Evolutionary conservation across 37 sponge, comb jelly and placozoan genomes (phyloP).

Genomic region (Hormiphora californensis): DNA sequence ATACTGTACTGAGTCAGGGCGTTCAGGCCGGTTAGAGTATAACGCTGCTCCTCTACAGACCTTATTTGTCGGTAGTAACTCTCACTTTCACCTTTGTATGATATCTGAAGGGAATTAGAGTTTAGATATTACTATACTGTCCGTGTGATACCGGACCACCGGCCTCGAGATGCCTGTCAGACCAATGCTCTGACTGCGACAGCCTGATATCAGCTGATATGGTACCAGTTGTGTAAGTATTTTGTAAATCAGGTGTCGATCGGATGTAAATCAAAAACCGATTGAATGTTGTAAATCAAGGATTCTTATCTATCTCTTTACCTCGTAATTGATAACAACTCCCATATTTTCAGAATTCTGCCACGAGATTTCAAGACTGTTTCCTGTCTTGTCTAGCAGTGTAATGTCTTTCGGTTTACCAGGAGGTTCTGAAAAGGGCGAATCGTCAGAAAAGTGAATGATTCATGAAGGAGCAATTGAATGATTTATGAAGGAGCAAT

Average conservation of each 20-base stretch:
- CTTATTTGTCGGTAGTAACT: not conserved
- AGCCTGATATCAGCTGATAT: too few species aligned
- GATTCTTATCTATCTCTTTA: not conserved
- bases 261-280: too few species aligned
- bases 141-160: too few species aligned
- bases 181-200: too few species aligned
- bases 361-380: not conserved
- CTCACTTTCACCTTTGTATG: not conserved
- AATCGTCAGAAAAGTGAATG: not conserved
- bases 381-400: not conserved
- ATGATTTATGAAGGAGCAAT: not conserved
- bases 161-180: too few species aligned
- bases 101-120: too few species aligned
- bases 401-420: not conserved
- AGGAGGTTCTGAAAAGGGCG: not conserved
- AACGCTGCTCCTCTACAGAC: not conserved
- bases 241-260: too few species aligned
- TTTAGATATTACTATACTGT: too few species aligned
- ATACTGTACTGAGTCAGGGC: not conserved
- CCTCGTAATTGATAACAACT: not conserved
- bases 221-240: too few species aligned
- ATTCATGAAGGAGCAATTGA: not conserved
- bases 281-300: too few species aligned
- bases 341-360: not conserved
- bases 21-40: not conserved